Percentiles rank a stretch among this genome's conserved stretches.
Evolutionary conservation across 2,797 vertebrate species (phyloP).

Genomic region (Antennarius maculatus): DNA sequence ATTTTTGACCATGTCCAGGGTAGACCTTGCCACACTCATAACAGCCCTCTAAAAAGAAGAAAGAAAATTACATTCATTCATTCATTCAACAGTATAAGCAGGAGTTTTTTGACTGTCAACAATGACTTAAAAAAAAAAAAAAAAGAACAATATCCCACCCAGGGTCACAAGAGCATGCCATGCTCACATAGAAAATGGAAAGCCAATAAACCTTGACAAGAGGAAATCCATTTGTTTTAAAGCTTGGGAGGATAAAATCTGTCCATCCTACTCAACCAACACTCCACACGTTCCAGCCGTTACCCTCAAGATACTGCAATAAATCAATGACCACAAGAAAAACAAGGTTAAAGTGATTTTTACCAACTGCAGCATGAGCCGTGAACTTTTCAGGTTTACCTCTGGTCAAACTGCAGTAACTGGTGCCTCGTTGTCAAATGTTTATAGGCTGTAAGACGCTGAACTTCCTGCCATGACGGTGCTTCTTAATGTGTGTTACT

Average conservation of each 20-base stretch:
- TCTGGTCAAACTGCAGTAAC: neutral
- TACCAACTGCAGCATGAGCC: neutral
- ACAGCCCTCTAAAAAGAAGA: conserved; percentile 9
- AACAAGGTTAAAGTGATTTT: conserved; percentile 1
- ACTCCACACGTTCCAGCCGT: conserved; percentile 17
- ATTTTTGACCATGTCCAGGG: conserved; percentile 26
- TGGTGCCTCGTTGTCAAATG: too few relatives aligned
- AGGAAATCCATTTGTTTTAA: conserved; percentile 4
- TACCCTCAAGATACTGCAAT: neutral
- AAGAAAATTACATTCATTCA: conserved; percentile 30
- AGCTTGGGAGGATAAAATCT: conserved; percentile 6
- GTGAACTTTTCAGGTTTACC: neutral
- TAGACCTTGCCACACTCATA: conserved; percentile 25
- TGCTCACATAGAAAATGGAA: neutral
- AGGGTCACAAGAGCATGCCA: conserved; percentile 6
- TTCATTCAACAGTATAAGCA: conserved; percentile 25
- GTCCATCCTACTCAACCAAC: conserved; percentile 3
- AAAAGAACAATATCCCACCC: neutral
- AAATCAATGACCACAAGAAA: conserved; percentile 21
- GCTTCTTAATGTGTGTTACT: neutral
- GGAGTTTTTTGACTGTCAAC: neutral
- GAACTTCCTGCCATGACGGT: neutral
- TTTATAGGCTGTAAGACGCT: neutral
- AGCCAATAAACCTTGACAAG: neutral
- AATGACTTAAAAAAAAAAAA: neutral